Evolutionary conservation across 2,113 vertebrate genomes (phyloP).

Genomic region (Cavia aperea): DNA sequence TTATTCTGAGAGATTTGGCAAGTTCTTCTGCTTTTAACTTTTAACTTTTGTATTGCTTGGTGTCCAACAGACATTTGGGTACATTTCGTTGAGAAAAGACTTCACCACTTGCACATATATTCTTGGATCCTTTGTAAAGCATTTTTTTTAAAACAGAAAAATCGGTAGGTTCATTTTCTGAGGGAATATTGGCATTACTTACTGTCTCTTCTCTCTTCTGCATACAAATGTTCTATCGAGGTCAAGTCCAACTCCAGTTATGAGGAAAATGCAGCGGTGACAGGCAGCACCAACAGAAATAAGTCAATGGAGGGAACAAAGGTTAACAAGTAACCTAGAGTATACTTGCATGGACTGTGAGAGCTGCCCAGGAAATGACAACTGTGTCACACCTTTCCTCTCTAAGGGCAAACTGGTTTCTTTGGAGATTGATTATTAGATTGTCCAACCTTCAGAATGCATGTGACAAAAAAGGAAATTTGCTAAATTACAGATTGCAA

Average conservation of each 20-base stretch:
- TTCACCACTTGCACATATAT: not conserved
- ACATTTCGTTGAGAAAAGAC: not conserved
- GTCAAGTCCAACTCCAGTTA: not conserved
- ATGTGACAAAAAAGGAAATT: not conserved
- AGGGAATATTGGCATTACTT: not conserved
- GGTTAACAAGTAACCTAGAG: not conserved
- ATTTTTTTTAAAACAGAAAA: slow-evolving; percentile 24
- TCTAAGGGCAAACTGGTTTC: not conserved
- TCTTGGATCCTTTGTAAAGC: not conserved
- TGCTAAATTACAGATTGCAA: not conserved
- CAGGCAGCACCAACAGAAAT: not conserved
- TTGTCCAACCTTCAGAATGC: not conserved
- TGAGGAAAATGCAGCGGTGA: not conserved
- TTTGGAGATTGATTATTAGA: not conserved
- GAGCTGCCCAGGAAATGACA: not conserved
- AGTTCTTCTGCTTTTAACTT: slow-evolving; percentile 27
- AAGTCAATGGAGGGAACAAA: not conserved
- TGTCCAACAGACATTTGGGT: not conserved
- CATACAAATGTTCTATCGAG: not conserved
- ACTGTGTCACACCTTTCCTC: not conserved
- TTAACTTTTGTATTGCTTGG: not conserved
- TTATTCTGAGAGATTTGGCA: slow-evolving; percentile 25
- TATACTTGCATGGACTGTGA: not conserved
- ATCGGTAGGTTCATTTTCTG: not conserved
- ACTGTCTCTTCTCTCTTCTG: not conserved